Conservation (phyloP, 2,888 invertebrate species). For the Acleris sparsana region DNA sequence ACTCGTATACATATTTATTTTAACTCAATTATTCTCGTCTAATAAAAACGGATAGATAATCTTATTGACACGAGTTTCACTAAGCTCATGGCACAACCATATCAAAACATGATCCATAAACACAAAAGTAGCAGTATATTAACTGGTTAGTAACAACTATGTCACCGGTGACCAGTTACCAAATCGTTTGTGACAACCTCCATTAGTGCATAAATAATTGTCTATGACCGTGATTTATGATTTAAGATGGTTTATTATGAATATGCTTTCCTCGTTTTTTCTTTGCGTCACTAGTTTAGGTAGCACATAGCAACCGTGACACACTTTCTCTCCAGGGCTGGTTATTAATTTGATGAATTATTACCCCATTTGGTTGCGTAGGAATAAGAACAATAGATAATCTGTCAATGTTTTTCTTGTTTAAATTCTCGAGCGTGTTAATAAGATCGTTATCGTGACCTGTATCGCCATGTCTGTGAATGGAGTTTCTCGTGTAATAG, state of each 20-base stretch:
- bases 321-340: slow-evolving; percentile 33
- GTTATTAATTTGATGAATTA: slow-evolving; percentile 29
- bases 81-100: too few species aligned
- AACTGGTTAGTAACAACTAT: slow-evolving; percentile 1
- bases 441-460: slow-evolving; percentile 14
- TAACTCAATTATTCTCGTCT: too few species aligned
- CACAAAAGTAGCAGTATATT: not conserved
- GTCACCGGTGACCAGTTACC: too few species aligned
- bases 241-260: not conserved
- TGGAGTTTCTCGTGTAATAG: too few species aligned
- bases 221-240: slow-evolving; percentile 14
- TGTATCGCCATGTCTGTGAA: not conserved
- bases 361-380: slow-evolving; percentile 5
- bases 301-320: slow-evolving; percentile 27
- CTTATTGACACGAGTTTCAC: too few species aligned
- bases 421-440: slow-evolving; percentile 1
- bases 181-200: not conserved
- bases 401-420: slow-evolving; percentile 19
- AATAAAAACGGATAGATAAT: too few species aligned
- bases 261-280: slow-evolving; percentile 12
- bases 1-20: too few species aligned
- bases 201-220: slow-evolving; percentile 17
- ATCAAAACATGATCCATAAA: too few species aligned
- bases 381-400: slow-evolving; percentile 28
- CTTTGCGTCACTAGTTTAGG: slow-evolving; percentile 10